Evolutionary conservation across 2,113 vertebrate species (phyloP), one percentile per base, ranked within the genome.

Genomic region (Carassius auratus): DNA sequence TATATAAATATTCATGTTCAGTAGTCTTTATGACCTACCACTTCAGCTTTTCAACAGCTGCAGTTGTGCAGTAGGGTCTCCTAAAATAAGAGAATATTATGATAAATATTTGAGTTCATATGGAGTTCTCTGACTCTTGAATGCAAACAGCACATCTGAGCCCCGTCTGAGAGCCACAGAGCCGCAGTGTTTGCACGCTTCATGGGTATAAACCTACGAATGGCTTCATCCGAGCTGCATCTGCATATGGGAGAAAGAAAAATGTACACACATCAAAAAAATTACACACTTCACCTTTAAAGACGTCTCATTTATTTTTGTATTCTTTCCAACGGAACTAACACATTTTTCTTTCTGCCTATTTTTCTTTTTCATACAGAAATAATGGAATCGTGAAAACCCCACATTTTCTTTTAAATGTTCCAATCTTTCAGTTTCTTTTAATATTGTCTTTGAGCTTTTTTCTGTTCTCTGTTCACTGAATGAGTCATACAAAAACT

Each of bases 401-500:
- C 9, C 45, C 45, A 12, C 3, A 7, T 19, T 36, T 69, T 69
- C 23, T n/a, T 30, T 83, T 23, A 77, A n/a, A 19, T 21, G 33
- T 68, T 75, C 21, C 83, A 68, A 59, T n/a, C 10, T 86, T 17
- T n/a, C 3, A 69, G 15, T 50, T 71, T 71, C 17, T 71, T 9
- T 71, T 38, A 33, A 38, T 77, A 61, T 75, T 76, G 23, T 62
- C 66, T 83, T 66, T 80, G 69, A 33, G 77, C 89, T 86, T 57
- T 57, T 80, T 8, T 23, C 82, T n/a, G 59, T 84, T 68, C 19
- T 84, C 86, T 71, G 17, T 84, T 83, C 75, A n/a, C 78, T 84
- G 87, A 92, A 91, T 92, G 81, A 86, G 74, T 62, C 90, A 85
- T 84, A 89, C 90, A 78, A 86, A 88, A 87, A 68, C 83, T 52